A percentile compares a stretch with the other conserved stretches of the same genome.
Evolutionary conservation across 2,888 invertebrate genomes (phyloP).

Genomic region (Hanleya hanleyi): DNA sequence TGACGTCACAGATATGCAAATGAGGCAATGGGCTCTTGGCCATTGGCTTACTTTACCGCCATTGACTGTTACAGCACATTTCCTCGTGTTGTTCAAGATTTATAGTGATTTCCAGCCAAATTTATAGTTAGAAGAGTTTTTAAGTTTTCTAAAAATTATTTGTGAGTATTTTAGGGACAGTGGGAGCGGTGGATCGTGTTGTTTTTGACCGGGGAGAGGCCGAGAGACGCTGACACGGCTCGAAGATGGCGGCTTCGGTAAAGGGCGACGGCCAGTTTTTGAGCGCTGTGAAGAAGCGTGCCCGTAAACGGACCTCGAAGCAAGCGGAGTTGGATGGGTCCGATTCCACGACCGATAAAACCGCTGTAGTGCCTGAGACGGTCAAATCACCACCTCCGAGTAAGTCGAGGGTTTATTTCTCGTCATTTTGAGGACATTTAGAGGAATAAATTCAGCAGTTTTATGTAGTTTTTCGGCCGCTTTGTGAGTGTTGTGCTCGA

Average conservation of each 20-base stretch:
- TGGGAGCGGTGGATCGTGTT: not conserved
- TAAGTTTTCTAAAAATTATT: not conserved
- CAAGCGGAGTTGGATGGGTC: not conserved
- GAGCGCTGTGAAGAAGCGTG: slow-evolving; percentile 3
- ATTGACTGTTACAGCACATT: not conserved
- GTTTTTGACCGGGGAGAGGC: not conserved
- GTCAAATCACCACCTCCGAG: not conserved
- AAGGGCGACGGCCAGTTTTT: slow-evolving; percentile 3
- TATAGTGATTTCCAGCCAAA: not conserved
- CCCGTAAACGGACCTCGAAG: slow-evolving; percentile 5
- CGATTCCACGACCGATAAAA: not conserved
- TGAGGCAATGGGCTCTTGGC: not conserved
- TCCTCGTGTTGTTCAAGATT: not conserved
- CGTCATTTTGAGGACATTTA: not conserved
- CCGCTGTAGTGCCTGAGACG: not conserved
- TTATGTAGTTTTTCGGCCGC: not conserved
- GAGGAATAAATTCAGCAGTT: not conserved
- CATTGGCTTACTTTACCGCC: slow-evolving; percentile 6
- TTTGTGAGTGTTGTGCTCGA: not conserved
- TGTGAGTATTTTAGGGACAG: not conserved
- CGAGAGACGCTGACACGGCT: not conserved
- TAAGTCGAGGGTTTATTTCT: not conserved
- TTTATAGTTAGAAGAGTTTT: too few relatives aligned
- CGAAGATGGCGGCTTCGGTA: slow-evolving; percentile 4
- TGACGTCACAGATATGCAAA: slow-evolving; percentile 1